Conservation (phyloP, 2,113 vertebrate genomes). For the Tetrax tetrax region DNA sequence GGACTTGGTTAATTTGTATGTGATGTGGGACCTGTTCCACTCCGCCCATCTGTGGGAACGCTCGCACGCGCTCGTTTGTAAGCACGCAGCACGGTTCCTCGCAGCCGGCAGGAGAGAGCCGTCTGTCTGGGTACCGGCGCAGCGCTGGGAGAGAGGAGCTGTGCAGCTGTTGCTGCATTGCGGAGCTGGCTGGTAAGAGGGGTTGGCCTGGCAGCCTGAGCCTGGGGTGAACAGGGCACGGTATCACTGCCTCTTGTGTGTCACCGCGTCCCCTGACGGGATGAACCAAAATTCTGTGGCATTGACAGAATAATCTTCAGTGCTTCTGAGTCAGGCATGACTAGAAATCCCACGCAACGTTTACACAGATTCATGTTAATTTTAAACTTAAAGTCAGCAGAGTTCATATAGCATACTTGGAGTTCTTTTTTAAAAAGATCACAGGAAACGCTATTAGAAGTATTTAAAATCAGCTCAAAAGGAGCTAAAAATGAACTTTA, state of each 20-base stretch:
- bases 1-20: not conserved
- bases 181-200: not conserved
- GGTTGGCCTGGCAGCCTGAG: not conserved
- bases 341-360: not conserved
- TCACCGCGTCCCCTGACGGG: not conserved
- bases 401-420: not conserved
- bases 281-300: not conserved
- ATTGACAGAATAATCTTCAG: not conserved
- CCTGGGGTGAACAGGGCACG: not conserved
- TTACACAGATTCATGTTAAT: not conserved
- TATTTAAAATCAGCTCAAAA: not conserved
- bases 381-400: not conserved
- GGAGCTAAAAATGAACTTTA: not conserved
- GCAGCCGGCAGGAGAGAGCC: fast-evolving
- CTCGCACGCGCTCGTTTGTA: fast-evolving
- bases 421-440: not conserved
- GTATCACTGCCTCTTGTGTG: not conserved
- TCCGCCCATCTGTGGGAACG: not conserved
- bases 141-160: not conserved
- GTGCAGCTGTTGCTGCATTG: constrained; percentile 3
- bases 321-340: not conserved
- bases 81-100: not conserved
- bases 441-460: not conserved
- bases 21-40: fast-evolving
- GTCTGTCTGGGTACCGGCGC: not conserved